These are phyloP conservation scores for Anthonomus grandis DNA, from an alignment of 1,140 invertebrate species.

Conservation along the genomic window DNA sequence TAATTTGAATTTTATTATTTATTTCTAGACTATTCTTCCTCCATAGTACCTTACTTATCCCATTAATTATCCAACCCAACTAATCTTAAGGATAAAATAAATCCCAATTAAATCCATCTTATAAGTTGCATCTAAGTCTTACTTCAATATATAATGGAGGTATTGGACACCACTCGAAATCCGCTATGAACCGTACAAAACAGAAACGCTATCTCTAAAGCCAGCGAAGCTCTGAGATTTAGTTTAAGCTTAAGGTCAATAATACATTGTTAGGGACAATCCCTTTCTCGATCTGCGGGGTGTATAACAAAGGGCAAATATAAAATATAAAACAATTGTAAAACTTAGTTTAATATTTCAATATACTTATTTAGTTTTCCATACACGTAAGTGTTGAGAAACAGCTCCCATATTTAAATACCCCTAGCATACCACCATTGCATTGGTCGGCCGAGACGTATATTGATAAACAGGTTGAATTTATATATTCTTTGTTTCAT, in stretches of 20 bases:
- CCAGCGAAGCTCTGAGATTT: slow-evolving; percentile 15
- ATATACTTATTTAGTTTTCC: slow-evolving; percentile 1
- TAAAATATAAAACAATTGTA: no score
- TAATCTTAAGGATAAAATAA: no score
- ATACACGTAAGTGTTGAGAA: slow-evolving; percentile 12
- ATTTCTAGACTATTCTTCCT: no score
- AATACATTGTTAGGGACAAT: slow-evolving; percentile 24
- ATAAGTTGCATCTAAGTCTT: no score
- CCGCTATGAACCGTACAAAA: slow-evolving; percentile 8
- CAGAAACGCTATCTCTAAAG: slow-evolving; percentile 15
- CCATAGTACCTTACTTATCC: no score
- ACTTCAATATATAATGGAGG: slow-evolving; percentile 7
- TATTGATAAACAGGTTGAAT: slow-evolving; percentile 14
- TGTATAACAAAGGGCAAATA: no score
- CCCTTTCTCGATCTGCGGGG: slow-evolving; percentile 19
- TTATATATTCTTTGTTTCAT: slow-evolving; percentile 17
- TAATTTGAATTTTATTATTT: no score
- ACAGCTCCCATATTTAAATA: slow-evolving; percentile 2
- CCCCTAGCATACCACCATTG: no score
- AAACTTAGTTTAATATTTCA: no score
- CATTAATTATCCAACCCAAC: no score
- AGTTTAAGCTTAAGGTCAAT: slow-evolving; percentile 19
- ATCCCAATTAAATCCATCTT: no score
- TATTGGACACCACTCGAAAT: not conserved
- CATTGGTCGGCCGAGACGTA: not conserved